Conservation (phyloP, 2,888 invertebrate species). For the Formica aserva region DNA sequence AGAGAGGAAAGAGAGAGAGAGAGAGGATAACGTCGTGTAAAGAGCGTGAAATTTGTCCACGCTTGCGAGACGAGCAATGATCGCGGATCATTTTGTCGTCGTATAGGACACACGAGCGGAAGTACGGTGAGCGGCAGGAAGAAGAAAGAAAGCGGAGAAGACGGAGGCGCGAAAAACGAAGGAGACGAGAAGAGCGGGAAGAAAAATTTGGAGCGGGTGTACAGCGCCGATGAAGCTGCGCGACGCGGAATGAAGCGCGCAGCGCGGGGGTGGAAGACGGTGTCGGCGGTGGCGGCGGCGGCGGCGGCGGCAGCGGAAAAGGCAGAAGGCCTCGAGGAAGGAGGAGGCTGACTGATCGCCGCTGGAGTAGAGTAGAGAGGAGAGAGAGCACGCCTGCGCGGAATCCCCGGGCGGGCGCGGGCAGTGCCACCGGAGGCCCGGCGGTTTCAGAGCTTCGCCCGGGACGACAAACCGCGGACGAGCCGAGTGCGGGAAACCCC, state of each 20-base stretch:
- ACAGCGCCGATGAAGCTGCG: background rate
- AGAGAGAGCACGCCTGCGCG: conserved; percentile 84
- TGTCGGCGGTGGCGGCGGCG: conserved; percentile 4
- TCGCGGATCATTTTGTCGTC: conserved; percentile 2
- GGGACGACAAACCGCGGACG: conserved; percentile 84
- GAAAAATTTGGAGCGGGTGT: conserved; percentile 41
- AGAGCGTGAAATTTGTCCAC: conserved; percentile 70
- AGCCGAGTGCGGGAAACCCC: conserved; percentile 74
- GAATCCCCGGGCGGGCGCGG: conserved; percentile 85
- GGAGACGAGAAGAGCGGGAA: conserved; percentile 24
- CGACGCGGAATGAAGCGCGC: conserved; percentile 38
- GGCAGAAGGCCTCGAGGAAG: conserved; percentile 68
- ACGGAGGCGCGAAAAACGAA: conserved; percentile 19
- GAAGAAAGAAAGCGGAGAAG: background rate
- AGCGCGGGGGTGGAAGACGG: conserved; percentile 23
- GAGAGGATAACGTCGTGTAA: conserved; percentile 47
- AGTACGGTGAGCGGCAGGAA: background rate
- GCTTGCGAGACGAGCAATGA: conserved; percentile 25
- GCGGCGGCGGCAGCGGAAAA: conserved; percentile 38
- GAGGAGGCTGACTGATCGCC: conserved; percentile 81
- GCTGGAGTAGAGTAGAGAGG: conserved; percentile 77
- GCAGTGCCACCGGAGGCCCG: conserved; percentile 85
- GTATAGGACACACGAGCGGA: conserved; percentile 3
- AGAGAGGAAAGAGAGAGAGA: too few relatives aligned
- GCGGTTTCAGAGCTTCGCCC: conserved; percentile 86